A percentile compares a stretch with the other conserved stretches of the same genome.
Evolutionary conservation across 2,113 vertebrate genomes (phyloP).

Genomic region (Lepisosteus osseus): DNA sequence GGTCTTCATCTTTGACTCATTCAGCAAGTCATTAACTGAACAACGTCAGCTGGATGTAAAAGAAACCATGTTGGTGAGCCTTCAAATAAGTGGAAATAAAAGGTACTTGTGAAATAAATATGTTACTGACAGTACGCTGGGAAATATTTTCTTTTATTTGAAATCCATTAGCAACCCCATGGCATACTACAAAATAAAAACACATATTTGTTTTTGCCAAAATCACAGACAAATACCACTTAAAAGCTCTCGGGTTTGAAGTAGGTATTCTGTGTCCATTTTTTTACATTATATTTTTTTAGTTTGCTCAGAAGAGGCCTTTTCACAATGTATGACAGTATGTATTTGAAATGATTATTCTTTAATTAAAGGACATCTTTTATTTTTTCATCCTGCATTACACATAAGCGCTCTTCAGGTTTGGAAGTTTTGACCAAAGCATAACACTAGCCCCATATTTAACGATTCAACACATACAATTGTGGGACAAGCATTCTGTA

Average conservation of each 20-base stretch:
- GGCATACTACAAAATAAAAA: constrained; percentile 63
- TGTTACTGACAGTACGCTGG: constrained; percentile 43
- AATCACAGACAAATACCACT: constrained; percentile 68
- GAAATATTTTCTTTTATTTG: constrained; percentile 68
- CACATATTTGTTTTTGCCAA: constrained; percentile 64
- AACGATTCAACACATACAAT: not conserved
- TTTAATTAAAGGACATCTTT: constrained; percentile 61
- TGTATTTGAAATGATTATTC: constrained; percentile 53
- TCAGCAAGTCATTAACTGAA: constrained; percentile 52
- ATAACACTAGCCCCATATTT: not conserved
- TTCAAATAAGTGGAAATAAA: constrained; percentile 52
- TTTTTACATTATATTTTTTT: constrained; percentile 42
- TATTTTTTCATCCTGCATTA: constrained; percentile 27
- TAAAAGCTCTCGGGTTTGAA: constrained; percentile 62
- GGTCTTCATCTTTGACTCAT: constrained; percentile 63
- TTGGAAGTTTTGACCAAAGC: no score
- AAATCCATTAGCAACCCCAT: constrained; percentile 69
- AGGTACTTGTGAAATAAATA: constrained; percentile 34
- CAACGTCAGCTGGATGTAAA: constrained; percentile 22
- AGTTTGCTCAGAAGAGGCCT: constrained; percentile 44
- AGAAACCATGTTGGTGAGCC: constrained; percentile 33
- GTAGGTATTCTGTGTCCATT: constrained; percentile 60
- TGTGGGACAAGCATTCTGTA: constrained; percentile 17
- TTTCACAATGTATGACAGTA: constrained; percentile 44
- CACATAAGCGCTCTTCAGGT: not conserved